A percentile compares a stretch with the other conserved stretches of the same genome.
phyloP scores from a whole-genome alignment of 2,113 vertebrate species.

The Osmerus mordax region DNA sequence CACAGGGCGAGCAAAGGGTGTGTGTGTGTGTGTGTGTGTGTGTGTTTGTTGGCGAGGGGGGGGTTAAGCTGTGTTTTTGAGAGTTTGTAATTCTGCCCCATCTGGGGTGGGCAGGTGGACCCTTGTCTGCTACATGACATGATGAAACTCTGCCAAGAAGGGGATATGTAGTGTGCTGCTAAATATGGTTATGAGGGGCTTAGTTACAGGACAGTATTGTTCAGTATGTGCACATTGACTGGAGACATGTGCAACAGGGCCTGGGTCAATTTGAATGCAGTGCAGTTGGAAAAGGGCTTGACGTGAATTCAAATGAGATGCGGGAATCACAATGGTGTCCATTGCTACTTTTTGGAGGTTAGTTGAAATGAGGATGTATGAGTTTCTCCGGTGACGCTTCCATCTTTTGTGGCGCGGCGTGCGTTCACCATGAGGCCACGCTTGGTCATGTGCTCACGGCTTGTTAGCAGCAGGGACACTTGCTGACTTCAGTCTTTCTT shows the following conservation, averaged over 20 bases:
- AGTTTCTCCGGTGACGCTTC: too few relatives aligned
- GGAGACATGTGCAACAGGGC: constrained; percentile 43
- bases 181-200: constrained; percentile 65
- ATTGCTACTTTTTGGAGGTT: too few relatives aligned
- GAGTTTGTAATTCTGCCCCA: constrained; percentile 67
- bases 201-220: constrained; percentile 61
- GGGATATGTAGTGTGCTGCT: constrained; percentile 60
- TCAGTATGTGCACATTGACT: constrained; percentile 58
- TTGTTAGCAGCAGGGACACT: constrained; percentile 51
- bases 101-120: constrained; percentile 71
- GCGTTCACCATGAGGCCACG: background rate
- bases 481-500: constrained; percentile 74
- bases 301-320: too few relatives aligned
- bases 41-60: constrained; percentile 41
- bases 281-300: constrained; percentile 37
- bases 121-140: constrained; percentile 61
- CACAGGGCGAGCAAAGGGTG: constrained; percentile 27
- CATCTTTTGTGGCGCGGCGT: background rate
- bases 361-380: too few relatives aligned
- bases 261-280: constrained; percentile 28
- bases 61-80: constrained; percentile 61
- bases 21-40: constrained; percentile 30
- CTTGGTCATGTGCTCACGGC: constrained; percentile 36
- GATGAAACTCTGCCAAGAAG: constrained; percentile 58
- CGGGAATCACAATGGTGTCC: too few relatives aligned